Percentiles rank a stretch among this genome's conserved stretches.
Conservation (phyloP, 2,888 invertebrate species). For the Aplocera efformata region DNA sequence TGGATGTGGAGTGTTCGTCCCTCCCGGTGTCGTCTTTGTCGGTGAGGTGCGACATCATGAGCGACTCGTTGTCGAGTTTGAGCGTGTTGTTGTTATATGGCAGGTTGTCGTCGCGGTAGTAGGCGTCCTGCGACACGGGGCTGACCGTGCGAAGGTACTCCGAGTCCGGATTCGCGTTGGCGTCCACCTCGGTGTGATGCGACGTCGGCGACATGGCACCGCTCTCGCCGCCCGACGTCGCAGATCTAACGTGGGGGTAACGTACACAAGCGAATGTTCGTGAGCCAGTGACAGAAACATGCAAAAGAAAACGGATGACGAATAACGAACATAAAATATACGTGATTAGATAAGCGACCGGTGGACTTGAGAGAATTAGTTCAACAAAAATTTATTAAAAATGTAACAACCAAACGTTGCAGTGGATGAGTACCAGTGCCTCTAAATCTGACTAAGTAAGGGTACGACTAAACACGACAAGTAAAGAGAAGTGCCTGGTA, state of each 20-base stretch:
- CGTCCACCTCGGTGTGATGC: constrained; percentile 49
- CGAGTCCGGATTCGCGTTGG: constrained; percentile 54
- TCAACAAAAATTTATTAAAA: constrained; percentile 36
- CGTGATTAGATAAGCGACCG: constrained; percentile 58
- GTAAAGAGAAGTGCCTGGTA: constrained; percentile 23
- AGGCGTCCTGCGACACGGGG: constrained; percentile 82
- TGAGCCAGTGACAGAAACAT: constrained; percentile 78
- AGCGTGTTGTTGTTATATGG: constrained; percentile 74
- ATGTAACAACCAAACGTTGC: constrained; percentile 38
- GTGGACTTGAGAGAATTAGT: constrained; percentile 41
- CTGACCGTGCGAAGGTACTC: constrained; percentile 66
- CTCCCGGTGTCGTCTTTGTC: constrained; percentile 66
- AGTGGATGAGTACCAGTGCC: constrained; percentile 37
- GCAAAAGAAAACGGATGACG: constrained; percentile 68
- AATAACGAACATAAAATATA: constrained; percentile 46
- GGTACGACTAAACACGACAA: constrained; percentile 54
- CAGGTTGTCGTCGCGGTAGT: constrained; percentile 61
- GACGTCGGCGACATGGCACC: constrained; percentile 72
- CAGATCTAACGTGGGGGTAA: constrained; percentile 70
- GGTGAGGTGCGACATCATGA: constrained; percentile 65
- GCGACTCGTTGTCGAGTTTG: constrained; percentile 72
- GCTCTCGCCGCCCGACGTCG: constrained; percentile 64
- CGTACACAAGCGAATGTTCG: constrained; percentile 75
- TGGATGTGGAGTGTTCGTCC: constrained; percentile 60
- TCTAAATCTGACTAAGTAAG: constrained; percentile 36